Base-by-base conservation (phyloP, 2,888 invertebrate species). In the Flexamia atlantica region DNA sequence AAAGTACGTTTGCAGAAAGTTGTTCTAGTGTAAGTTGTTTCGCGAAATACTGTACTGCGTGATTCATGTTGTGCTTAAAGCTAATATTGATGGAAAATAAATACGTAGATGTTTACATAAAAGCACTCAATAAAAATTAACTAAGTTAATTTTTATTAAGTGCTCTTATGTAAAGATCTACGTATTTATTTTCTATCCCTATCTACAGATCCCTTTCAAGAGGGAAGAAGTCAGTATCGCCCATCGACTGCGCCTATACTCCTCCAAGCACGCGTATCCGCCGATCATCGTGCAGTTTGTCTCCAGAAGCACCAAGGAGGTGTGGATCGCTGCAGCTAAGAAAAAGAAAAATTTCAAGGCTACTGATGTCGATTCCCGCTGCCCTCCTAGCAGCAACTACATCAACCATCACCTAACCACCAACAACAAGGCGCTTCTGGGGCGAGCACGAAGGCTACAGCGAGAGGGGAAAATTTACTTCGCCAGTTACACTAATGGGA, bases 231-330 rank as follows among this genome's bases (percentile, higher is more conserved):
- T 70, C 32, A 32, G 32, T 32, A 70, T 70, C 28, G 70, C 70
- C 12, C 70, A 70, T n/a, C 70, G 32, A 1, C 32, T 70, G 70
- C 30, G 70, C 9, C 32, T 70, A 14, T 70, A 12, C 32, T 70
- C 70, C 32, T 9, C n/a, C 28, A 70, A 28, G 25, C 70, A 32
- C 32, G 7, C 17, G 12, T 25, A 70, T n/a, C 70, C 70, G 4
- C 70, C 70, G 14, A 32, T 70, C 32, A 70, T 70, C 30, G 70
- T 14, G 7, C 32, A 70, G n/a, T 70, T 70, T n/a, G 32, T 32
- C 7, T 70, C 70, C 17, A 28, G 70, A 10, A 32, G 1, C 32
- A 17, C 7, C 14, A 46, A 46, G 12, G 46, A 46, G 3, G 4
- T 17, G 14, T 46, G 46, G 46, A 7, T 46, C 14, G 12, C 46